Percentiles rank a stretch among this genome's conserved stretches.
Evolutionary conservation across 2,113 vertebrate genomes (phyloP).

Genomic region (Elachura formosa): DNA sequence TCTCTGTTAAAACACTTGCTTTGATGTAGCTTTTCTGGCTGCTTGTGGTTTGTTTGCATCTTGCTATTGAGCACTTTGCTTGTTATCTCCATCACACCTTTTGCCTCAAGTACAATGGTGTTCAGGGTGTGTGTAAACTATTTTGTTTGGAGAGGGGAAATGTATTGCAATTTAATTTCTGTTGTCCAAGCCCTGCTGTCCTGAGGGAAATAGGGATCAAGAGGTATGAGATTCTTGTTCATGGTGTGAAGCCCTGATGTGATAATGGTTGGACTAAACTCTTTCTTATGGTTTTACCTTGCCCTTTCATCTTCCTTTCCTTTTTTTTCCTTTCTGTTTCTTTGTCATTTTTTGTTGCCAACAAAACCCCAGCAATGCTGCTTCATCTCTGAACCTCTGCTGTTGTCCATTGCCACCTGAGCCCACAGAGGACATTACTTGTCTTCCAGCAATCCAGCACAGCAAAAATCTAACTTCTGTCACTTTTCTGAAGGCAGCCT

Average conservation of each 20-base stretch:
- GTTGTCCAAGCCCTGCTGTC: background rate
- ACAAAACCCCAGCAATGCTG: background rate
- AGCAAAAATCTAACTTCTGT: background rate
- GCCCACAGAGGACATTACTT: background rate
- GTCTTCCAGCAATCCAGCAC: background rate
- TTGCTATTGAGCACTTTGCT: background rate
- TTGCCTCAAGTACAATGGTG: background rate
- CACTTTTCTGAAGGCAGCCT: background rate
- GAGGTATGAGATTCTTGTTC: background rate
- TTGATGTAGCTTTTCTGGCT: background rate
- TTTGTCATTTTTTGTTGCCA: background rate
- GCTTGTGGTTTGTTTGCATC: background rate
- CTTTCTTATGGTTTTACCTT: background rate
- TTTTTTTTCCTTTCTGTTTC: background rate
- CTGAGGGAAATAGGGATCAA: background rate
- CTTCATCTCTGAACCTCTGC: background rate
- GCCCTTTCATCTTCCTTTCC: background rate
- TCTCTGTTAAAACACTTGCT: background rate
- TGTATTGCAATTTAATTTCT: background rate
- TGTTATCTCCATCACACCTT: background rate
- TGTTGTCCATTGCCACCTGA: background rate
- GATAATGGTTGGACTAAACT: background rate
- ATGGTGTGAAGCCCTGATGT: fast-evolving
- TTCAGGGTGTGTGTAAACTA: background rate
- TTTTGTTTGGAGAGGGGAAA: background rate